Evolutionary conservation across 2,797 vertebrate genomes (phyloP).

Genomic region (Amblyraja radiata): DNA sequence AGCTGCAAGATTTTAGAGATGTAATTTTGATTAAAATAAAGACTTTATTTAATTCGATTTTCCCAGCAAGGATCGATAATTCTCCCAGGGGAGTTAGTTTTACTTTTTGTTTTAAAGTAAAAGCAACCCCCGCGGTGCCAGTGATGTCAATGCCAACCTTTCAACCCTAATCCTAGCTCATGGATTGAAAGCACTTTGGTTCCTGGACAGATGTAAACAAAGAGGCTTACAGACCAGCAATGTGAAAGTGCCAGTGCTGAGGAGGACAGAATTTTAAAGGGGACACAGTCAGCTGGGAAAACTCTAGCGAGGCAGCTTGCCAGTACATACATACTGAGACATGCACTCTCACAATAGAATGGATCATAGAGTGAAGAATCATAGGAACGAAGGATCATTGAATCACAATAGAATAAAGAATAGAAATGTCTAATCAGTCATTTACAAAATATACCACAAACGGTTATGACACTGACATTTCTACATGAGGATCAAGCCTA

Average conservation of each 20-base stretch:
- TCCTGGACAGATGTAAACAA: constrained; percentile 1
- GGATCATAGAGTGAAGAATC: background rate
- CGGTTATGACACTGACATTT: background rate
- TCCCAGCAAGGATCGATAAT: background rate
- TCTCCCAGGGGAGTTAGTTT: background rate
- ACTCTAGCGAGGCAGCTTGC: constrained; percentile 4
- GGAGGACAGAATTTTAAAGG: background rate
- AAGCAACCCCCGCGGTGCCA: background rate
- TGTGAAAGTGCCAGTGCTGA: background rate
- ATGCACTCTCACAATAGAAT: background rate
- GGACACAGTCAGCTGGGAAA: background rate
- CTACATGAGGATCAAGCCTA: background rate
- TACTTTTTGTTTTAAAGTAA: background rate
- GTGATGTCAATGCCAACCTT: constrained; percentile 33
- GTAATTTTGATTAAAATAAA: background rate
- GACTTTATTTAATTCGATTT: background rate
- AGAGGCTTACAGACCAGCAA: background rate
- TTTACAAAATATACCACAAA: constrained; percentile 5
- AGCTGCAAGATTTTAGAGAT: background rate
- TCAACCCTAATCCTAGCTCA: constrained; percentile 24
- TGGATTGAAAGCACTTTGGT: constrained; percentile 22
- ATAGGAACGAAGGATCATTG: no score
- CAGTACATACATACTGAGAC: constrained; percentile 2
- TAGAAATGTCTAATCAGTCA: background rate
- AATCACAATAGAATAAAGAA: no score